phyloP scores from a whole-genome alignment of 2,113 vertebrate species.

The Pyxicephalus adspersus region DNA sequence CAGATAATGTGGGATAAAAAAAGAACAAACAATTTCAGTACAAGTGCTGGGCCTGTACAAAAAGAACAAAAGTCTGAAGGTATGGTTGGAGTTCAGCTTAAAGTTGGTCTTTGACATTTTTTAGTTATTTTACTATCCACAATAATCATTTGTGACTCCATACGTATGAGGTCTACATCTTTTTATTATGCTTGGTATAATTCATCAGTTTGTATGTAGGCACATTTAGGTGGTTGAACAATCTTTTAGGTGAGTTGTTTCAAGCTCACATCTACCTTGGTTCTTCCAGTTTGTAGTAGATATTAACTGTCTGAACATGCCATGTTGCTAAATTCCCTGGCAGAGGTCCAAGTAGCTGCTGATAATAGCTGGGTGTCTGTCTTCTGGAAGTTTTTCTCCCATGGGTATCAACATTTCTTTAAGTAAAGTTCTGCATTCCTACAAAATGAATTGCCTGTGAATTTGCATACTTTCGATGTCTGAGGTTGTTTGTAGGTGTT shows the following conservation, averaged over 20 bases:
- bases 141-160: too few relatives aligned
- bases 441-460: constrained; percentile 35
- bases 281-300: constrained; percentile 31
- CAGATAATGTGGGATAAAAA: too few relatives aligned
- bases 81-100: too few relatives aligned
- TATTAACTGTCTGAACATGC: constrained; percentile 39
- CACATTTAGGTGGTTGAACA: not conserved
- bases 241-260: not conserved
- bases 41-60: too few relatives aligned
- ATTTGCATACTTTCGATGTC: constrained; percentile 15
- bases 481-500: constrained; percentile 2
- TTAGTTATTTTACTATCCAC: too few relatives aligned
- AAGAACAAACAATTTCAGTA: too few relatives aligned
- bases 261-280: not conserved
- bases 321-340: constrained; percentile 44
- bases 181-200: too few relatives aligned
- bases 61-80: too few relatives aligned
- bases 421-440: constrained; percentile 38
- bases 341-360: constrained; percentile 16
- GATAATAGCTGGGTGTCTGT: constrained; percentile 45
- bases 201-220: too few relatives aligned
- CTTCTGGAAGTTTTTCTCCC: constrained; percentile 48
- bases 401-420: constrained; percentile 32
- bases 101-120: too few relatives aligned
- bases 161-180: too few relatives aligned